Evolutionary conservation across 2,113 vertebrate species (phyloP).

Genomic region (Melanerpes formicivorus): DNA sequence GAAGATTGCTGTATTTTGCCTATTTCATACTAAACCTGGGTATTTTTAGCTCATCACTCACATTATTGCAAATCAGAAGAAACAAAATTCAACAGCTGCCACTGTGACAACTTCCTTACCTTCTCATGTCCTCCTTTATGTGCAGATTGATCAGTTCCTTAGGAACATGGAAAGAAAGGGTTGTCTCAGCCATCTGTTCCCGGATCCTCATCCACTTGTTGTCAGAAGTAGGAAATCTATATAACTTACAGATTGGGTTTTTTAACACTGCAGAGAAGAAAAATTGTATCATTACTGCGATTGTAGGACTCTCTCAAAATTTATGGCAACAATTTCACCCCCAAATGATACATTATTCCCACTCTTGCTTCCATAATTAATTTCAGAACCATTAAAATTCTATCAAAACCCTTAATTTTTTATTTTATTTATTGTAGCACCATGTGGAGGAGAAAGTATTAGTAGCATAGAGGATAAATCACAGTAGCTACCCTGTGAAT

Average conservation of each 20-base stretch:
- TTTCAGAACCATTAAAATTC: background rate
- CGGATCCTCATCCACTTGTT: slow-evolving; percentile 94
- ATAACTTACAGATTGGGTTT: slow-evolving; percentile 93
- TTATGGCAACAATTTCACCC: background rate
- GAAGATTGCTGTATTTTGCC: background rate
- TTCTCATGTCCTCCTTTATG: slow-evolving; percentile 93
- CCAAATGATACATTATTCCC: background rate
- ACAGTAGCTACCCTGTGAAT: background rate
- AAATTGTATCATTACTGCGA: background rate
- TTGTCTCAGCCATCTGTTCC: slow-evolving; percentile 96
- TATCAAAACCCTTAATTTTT: background rate
- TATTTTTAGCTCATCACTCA: background rate
- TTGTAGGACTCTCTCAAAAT: background rate
- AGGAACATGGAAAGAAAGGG: slow-evolving; percentile 92
- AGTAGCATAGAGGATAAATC: background rate
- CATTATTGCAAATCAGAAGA: background rate
- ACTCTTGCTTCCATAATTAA: background rate
- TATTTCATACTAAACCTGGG: background rate
- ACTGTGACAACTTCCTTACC: slow-evolving; percentile 77
- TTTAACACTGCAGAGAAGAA: slow-evolving; percentile 84
- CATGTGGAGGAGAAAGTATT: background rate
- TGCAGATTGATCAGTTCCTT: slow-evolving; percentile 92
- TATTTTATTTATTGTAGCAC: slow-evolving; percentile 1
- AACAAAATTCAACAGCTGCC: background rate
- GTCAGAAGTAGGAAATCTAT: slow-evolving; percentile 93